Conservation (phyloP, 2,797 vertebrate genomes). For the Etheostoma nigrum region DNA sequence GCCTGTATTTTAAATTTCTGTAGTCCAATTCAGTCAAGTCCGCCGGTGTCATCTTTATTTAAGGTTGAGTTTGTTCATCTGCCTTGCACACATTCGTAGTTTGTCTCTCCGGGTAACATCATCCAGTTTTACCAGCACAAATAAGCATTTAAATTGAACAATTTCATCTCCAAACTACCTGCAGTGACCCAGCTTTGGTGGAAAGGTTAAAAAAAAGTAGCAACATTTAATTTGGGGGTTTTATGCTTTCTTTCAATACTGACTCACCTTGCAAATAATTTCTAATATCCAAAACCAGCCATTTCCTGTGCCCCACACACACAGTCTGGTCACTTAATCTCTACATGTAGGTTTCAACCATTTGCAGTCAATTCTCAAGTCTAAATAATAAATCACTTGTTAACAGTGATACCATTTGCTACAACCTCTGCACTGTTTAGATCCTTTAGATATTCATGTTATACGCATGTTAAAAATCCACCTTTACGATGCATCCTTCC, state of each 20-base stretch:
- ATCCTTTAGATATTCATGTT: slow-evolving; percentile 6
- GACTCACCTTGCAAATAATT: neutral
- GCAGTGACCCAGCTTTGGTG: neutral
- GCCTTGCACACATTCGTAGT: slow-evolving; percentile 1
- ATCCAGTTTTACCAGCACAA: slow-evolving; percentile 8
- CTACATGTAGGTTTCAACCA: neutral
- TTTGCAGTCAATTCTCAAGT: neutral
- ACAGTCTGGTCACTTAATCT: neutral
- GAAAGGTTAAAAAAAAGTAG: neutral
- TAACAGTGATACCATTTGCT: slow-evolving; percentile 10
- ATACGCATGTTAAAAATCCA: slow-evolving; percentile 25
- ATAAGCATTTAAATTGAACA: slow-evolving; percentile 22
- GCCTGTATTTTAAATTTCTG: slow-evolving; percentile 40
- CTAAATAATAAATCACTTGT: neutral
- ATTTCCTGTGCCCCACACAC: neutral
- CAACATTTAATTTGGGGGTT: neutral
- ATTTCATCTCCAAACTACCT: neutral
- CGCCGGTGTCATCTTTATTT: slow-evolving; percentile 11
- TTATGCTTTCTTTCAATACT: neutral
- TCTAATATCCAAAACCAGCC: neutral
- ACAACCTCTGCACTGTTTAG: neutral
- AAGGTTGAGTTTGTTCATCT: neutral
- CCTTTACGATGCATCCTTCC: neutral
- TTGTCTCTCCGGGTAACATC: neutral
- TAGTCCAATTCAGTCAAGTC: slow-evolving; percentile 35